These are phyloP conservation scores for Trinorchestia longiramus DNA, from an alignment of 1,140 invertebrate genomes.

Conservation along the genomic window DNA sequence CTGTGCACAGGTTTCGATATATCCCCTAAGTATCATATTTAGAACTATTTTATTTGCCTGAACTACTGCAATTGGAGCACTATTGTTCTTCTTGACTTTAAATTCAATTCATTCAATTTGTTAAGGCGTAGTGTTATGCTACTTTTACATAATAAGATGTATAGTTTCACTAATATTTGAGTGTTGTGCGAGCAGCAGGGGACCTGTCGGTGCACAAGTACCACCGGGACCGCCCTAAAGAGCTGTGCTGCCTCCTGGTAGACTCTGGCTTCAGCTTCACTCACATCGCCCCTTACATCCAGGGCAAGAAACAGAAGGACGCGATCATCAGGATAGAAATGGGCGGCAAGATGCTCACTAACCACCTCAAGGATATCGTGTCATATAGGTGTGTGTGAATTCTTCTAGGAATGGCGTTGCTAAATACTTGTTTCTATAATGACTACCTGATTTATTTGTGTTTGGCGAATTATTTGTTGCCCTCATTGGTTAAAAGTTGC, in stretches of 20 bases:
- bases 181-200: constrained; percentile 70
- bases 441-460: not conserved
- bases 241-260: constrained; percentile 85
- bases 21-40: no score
- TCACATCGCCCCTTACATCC: constrained; percentile 94
- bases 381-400: constrained; percentile 78
- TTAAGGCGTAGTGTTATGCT: no score
- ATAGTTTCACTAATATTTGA: not conserved
- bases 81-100: no score
- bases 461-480: not conserved
- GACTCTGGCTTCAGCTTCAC: constrained; percentile 97
- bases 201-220: constrained; percentile 74
- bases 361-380: constrained; percentile 97
- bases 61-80: no score
- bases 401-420: not conserved
- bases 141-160: no score
- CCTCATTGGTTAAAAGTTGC: not conserved
- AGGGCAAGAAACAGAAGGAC: constrained; percentile 85
- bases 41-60: no score
- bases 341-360: constrained; percentile 97
- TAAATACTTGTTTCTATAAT: not conserved
- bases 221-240: constrained; percentile 72
- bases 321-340: constrained; percentile 89
- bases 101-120: no score
- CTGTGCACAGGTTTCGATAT: no score